Conservation (phyloP, 2,113 vertebrate genomes). For the Sarotherodon lohbergeri region DNA sequence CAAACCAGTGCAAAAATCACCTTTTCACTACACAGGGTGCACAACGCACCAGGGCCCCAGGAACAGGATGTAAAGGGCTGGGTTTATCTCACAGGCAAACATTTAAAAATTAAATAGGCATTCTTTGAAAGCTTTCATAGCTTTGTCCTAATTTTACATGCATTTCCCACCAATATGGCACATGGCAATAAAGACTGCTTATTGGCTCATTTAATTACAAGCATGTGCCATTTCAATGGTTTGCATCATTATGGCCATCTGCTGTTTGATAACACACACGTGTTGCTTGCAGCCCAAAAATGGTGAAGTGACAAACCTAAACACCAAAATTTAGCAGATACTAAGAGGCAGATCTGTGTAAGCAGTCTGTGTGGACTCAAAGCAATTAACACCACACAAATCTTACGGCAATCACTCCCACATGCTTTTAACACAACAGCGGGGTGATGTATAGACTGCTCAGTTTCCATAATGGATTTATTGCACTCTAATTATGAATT, state of each 20-base stretch:
- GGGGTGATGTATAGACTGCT: neutral
- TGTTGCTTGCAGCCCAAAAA: neutral
- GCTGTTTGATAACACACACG: constrained; percentile 20
- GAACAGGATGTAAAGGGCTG: neutral
- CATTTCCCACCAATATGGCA: constrained; percentile 3
- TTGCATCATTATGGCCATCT: constrained; percentile 31
- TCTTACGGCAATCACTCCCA: neutral
- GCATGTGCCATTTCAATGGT: constrained; percentile 25
- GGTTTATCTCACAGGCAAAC: neutral
- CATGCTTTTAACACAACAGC: neutral
- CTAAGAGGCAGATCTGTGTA: neutral
- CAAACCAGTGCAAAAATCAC: neutral
- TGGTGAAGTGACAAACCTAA: neutral
- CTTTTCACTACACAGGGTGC: neutral
- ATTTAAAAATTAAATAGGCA: neutral
- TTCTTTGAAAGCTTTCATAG: neutral
- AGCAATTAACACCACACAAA: neutral
- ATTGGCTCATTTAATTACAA: constrained; percentile 41
- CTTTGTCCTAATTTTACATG: neutral
- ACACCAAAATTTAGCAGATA: neutral
- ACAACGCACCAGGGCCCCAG: neutral
- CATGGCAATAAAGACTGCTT: constrained; percentile 18
- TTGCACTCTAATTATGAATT: neutral
- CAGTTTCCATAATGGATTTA: neutral
- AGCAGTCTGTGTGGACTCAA: neutral